Percentiles rank a stretch among this genome's conserved stretches.
Conservation (phyloP, 2,113 vertebrate genomes). For the Tupaia tana region DNA sequence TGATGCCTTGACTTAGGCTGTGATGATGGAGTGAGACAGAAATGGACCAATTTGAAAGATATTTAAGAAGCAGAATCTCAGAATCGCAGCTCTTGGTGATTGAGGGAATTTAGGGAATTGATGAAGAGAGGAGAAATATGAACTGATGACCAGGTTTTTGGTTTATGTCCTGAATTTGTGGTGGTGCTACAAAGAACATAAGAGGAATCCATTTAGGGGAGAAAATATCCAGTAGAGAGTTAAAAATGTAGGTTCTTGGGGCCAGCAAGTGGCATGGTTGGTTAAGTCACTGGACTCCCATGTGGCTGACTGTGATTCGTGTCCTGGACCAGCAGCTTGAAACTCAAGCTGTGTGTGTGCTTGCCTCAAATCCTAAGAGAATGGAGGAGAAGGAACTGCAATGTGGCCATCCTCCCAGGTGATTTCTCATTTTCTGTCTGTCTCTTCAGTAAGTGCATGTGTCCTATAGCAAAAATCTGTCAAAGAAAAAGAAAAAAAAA, state of each 20-base stretch:
- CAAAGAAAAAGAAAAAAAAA: too few species aligned
- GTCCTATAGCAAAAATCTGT: too few species aligned
- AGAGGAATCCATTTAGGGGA: background rate
- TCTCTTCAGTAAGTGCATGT: too few species aligned
- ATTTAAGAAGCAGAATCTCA: conserved; percentile 51
- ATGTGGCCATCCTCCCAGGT: too few species aligned
- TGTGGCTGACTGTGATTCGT: too few species aligned
- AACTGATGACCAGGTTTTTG: background rate
- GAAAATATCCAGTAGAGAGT: background rate
- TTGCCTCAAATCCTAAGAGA: too few species aligned
- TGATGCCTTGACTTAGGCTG: background rate
- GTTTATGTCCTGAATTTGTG: background rate
- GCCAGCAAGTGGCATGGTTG: background rate
- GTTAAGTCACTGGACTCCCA: too few species aligned
- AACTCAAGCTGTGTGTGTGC: too few species aligned
- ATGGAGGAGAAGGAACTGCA: too few species aligned
- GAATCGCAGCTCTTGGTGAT: background rate
- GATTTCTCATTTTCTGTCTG: too few species aligned
- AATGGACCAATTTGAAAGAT: conserved; percentile 39
- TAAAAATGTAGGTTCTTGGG: background rate
- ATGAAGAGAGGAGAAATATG: background rate
- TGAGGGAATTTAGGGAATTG: background rate
- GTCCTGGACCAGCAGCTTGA: too few species aligned
- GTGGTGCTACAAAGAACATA: background rate
- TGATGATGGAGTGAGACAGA: background rate